Conservation (phyloP, 2,888 invertebrate species). For the Anagyrus pseudococci region DNA sequence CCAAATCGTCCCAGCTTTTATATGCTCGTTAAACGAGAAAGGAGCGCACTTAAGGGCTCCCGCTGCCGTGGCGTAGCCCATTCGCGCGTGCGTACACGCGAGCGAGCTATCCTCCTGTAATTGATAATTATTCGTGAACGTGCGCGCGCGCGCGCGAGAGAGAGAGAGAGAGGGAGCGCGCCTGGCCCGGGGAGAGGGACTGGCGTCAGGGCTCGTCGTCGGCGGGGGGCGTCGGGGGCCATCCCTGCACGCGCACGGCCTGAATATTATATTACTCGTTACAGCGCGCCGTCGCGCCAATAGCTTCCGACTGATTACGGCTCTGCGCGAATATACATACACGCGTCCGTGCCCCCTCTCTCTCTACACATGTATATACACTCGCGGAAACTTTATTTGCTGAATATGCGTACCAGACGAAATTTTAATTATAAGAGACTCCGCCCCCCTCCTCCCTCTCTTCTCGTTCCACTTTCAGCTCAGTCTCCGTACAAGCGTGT, state of each 20-base stretch:
- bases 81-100: background rate
- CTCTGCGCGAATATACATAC: slow-evolving; percentile 4
- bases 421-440: slow-evolving; percentile 21
- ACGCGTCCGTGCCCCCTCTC: too few species aligned
- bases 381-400: slow-evolving; percentile 22
- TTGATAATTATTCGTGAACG: slow-evolving; percentile 51
- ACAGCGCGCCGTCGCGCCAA: slow-evolving; percentile 38
- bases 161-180: too few species aligned
- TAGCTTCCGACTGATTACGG: slow-evolving; percentile 16
- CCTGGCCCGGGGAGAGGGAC: too few species aligned
- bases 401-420: too few species aligned
- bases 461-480: background rate
- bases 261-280: slow-evolving; percentile 57
- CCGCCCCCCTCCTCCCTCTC: background rate
- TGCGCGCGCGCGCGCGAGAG: slow-evolving; percentile 37
- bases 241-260: slow-evolving; percentile 40
- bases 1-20: too few species aligned
- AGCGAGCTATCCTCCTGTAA: slow-evolving; percentile 36
- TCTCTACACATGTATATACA: too few species aligned
- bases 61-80: too few species aligned
- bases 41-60: too few species aligned
- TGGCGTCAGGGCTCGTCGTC: too few species aligned
- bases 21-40: too few species aligned
- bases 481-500: background rate
- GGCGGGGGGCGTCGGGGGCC: too few species aligned